Evolutionary conservation across 2,888 invertebrate genomes (phyloP).

Genomic region (Limnephilus lunatus): DNA sequence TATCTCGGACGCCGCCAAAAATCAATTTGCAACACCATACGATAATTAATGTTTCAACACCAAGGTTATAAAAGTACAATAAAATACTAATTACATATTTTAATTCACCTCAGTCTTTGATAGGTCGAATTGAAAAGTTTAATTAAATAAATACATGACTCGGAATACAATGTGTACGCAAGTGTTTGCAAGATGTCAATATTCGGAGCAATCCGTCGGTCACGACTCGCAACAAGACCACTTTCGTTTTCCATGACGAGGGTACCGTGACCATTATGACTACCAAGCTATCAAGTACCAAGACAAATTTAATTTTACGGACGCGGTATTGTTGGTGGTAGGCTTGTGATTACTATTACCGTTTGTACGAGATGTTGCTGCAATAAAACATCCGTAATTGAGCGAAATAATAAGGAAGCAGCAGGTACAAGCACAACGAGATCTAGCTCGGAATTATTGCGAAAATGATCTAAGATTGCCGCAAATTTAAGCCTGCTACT

Average conservation of each 20-base stretch:
- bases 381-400: constrained; percentile 32
- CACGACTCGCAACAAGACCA: constrained; percentile 63
- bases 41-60: constrained; percentile 11
- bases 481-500: background rate
- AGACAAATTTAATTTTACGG: constrained; percentile 48
- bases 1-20: background rate
- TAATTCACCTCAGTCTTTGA: constrained; percentile 35
- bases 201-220: constrained; percentile 61
- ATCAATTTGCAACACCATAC: background rate
- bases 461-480: background rate
- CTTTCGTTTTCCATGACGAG: constrained; percentile 59
- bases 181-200: constrained; percentile 63
- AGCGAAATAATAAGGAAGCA: background rate
- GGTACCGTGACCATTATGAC: background rate
- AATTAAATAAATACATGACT: constrained; percentile 38
- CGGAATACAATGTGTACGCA: constrained; percentile 10
- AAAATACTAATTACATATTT: constrained; percentile 40
- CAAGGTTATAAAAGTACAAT: constrained; percentile 9
- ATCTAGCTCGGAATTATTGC: background rate
- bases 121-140: constrained; percentile 12
- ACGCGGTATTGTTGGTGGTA: constrained; percentile 27
- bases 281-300: constrained; percentile 2
- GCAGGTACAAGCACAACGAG: background rate
- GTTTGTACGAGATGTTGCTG: background rate
- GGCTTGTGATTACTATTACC: constrained; percentile 11